Percentiles rank a stretch among this genome's conserved stretches.
Evolutionary conservation across 2,113 vertebrate species (phyloP).

Genomic region (Camarhynchus parvulus): DNA sequence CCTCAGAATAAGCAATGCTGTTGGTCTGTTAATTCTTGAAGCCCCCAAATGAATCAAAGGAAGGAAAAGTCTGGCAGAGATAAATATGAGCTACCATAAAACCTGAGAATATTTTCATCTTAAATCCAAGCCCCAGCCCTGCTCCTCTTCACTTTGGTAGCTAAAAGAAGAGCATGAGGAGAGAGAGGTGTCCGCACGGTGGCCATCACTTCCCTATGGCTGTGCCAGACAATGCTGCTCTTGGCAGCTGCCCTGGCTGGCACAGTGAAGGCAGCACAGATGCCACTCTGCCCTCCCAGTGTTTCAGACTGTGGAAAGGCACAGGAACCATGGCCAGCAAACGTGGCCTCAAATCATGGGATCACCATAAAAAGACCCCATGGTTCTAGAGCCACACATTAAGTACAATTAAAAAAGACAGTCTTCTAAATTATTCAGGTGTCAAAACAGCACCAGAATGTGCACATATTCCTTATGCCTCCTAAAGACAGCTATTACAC

Average conservation of each 20-base stretch:
- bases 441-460: neutral
- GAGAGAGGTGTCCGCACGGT: neutral
- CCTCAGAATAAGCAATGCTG: neutral
- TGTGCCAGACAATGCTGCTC: neutral
- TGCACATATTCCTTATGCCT: neutral
- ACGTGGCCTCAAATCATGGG: neutral
- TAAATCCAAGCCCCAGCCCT: neutral
- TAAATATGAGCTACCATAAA: neutral
- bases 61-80: neutral
- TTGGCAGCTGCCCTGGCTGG: neutral
- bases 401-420: neutral
- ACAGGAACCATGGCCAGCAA: neutral
- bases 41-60: neutral
- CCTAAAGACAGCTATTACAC: neutral
- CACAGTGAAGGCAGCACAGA: fast-evolving
- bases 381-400: neutral
- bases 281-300: neutral
- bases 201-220: neutral
- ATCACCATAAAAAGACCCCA: neutral
- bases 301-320: neutral
- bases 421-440: neutral
- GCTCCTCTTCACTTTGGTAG: neutral
- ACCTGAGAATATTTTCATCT: neutral
- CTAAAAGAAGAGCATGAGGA: neutral
- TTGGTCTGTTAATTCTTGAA: neutral